phyloP scores from a whole-genome alignment of 1,140 invertebrate species.

The Ooceraea biroi region DNA sequence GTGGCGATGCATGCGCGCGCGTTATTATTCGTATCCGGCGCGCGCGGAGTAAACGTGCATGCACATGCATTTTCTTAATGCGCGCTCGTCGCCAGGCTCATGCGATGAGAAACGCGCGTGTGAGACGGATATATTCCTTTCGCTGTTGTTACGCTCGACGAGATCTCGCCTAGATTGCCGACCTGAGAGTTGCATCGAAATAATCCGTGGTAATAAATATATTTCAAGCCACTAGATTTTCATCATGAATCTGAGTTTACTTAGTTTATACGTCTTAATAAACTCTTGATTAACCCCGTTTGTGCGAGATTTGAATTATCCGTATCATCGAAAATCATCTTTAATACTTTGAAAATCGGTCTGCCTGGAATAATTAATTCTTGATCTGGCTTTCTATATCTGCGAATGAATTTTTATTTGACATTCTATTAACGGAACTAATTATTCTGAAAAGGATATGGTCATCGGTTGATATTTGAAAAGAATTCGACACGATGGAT shows the following conservation, averaged over 20 bases:
- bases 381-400: no score
- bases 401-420: neutral
- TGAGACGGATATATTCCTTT: neutral
- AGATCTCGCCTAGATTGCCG: no score
- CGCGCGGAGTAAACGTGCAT: neutral
- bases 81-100: neutral
- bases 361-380: no score
- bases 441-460: neutral
- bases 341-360: neutral
- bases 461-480: slow-evolving; percentile 9
- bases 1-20: neutral
- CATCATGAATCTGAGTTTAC: neutral
- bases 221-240: neutral
- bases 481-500: neutral
- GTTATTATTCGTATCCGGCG: slow-evolving; percentile 20
- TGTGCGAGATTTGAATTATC: neutral
- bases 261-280: neutral
- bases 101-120: neutral
- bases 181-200: no score
- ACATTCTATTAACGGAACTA: neutral
- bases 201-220: no score
- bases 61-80: slow-evolving; percentile 8
- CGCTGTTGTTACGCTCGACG: neutral
- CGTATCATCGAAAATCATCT: neutral
- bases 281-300: neutral